Evolutionary conservation across 1,140 invertebrate species (phyloP), one percentile per base, ranked within the genome.

Genomic region (Apis dorsata): DNA sequence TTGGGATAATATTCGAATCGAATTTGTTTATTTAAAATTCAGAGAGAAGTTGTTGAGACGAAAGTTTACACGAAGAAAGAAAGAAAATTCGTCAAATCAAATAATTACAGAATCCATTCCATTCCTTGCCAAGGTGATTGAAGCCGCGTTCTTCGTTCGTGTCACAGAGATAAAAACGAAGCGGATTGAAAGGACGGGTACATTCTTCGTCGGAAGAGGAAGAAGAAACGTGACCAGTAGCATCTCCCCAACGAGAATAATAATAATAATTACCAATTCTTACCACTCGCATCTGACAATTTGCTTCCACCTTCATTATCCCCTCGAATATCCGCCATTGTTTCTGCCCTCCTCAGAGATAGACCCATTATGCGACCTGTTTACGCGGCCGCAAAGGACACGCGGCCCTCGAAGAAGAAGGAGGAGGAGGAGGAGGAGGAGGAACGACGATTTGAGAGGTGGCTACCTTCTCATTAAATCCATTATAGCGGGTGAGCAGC

Each of bases 271-370:
- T 90, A 90, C 83, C 74, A 72, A 71, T 44, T 44, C 82, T 85
- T 71, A 24, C 0, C 24, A 76, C 69, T 66, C 77, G 84, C 82
- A 75, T 68, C 89, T 86, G 88, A 90, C 89, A 90, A 90, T 90
- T 90, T 90, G 87, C 89, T 90, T 90, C 88, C 89, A 88, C 51
- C 89, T 70, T 90, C 89, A 84, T 90, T 90, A 90, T 90, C 87
- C 83, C 76, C 89, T 90, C 79, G 76, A 87, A 79, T 28, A 79
- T 69, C 49, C 74, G 60, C 74, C 73, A 90, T 90, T 90, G 89
- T 90, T 90, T 90, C 88, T 90, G 74, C 83, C 86, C 34, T 3
- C 85, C 79, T 83, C 28, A 51, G 66, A 81, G 83, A 71, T 24
- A 24, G 79, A 44, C 34, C 83, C 85, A 83, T 86, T 83, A 79